Conservation (phyloP, 1,140 invertebrate genomes). For the Meloidogyne floridensis region DNA sequence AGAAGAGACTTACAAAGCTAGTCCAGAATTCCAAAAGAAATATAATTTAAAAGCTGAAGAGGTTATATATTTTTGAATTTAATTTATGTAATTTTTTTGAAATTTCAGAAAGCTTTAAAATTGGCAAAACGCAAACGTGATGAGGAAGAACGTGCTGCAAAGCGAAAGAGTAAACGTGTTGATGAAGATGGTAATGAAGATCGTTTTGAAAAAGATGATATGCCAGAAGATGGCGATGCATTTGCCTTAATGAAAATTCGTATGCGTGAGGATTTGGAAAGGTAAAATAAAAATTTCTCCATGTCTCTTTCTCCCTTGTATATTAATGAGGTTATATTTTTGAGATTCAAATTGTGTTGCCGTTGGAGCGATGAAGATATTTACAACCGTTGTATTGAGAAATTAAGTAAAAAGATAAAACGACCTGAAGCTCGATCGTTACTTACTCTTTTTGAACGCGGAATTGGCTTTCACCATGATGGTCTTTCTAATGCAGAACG, state of each 20-base stretch:
- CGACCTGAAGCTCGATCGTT: constrained; percentile 18
- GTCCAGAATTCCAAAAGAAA: constrained; percentile 56
- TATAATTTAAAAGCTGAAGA: constrained; percentile 58
- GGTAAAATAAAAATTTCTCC: constrained; percentile 26
- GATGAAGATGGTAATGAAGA: constrained; percentile 49
- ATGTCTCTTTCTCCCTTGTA: too few relatives aligned
- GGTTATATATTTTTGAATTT: constrained; percentile 30
- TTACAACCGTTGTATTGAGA: constrained; percentile 48
- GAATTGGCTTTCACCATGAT: constrained; percentile 64
- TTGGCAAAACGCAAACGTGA: constrained; percentile 60
- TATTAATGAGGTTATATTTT: neutral
- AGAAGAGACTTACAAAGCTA: constrained; percentile 47
- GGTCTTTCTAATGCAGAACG: constrained; percentile 56
- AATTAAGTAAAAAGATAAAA: constrained; percentile 35
- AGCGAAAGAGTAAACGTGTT: constrained; percentile 57
- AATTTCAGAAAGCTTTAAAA: constrained; percentile 56
- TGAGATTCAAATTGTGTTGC: constrained; percentile 59
- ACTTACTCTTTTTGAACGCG: constrained; percentile 58
- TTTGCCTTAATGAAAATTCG: constrained; percentile 53
- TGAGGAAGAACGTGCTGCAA: constrained; percentile 50
- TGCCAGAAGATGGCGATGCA: constrained; percentile 43
- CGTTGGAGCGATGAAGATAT: constrained; percentile 49
- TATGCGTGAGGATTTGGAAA: constrained; percentile 54
- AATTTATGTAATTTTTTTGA: constrained; percentile 18
- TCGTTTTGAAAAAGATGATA: constrained; percentile 44